These are phyloP conservation scores for Zophobas morio DNA, from an alignment of 1,140 invertebrate species.

Conservation along the genomic window DNA sequence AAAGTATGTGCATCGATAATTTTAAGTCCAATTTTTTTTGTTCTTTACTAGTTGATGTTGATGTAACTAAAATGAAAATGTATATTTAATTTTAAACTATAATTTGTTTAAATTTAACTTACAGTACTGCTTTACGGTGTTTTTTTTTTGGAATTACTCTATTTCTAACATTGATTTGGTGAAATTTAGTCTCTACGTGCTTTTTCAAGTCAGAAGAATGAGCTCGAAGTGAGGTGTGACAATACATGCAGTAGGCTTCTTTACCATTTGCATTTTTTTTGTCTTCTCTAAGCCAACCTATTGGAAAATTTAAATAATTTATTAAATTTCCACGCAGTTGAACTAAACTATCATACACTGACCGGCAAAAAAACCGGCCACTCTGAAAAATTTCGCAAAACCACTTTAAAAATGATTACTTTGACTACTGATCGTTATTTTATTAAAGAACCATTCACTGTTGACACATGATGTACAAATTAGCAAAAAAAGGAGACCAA, in stretches of 20 bases:
- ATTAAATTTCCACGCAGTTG: too few species aligned
- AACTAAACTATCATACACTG: too few species aligned
- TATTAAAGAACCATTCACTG: too few species aligned
- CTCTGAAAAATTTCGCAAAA: too few species aligned
- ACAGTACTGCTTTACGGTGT: conserved; percentile 18
- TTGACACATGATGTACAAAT: too few species aligned
- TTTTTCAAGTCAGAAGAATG: conserved; percentile 22
- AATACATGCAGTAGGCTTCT: conserved; percentile 4
- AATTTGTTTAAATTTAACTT: background rate
- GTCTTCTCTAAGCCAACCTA: conserved; percentile 7
- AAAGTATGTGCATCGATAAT: background rate
- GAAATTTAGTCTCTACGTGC: conserved; percentile 13
- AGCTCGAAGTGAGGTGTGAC: background rate
- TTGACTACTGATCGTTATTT: too few species aligned
- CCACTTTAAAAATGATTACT: too few species aligned
- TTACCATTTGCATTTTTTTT: background rate
- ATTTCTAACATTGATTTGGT: background rate
- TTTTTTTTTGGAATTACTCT: conserved; percentile 22
- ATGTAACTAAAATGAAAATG: conserved; percentile 13
- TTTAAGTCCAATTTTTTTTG: background rate
- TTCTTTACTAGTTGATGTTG: background rate
- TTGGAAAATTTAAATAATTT: too few species aligned
- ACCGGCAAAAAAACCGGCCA: too few species aligned
- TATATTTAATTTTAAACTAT: conserved; percentile 4
- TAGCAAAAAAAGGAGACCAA: too few species aligned